phyloP scores from a whole-genome alignment of 2,797 vertebrate species.

The Cynopterus sphinx region DNA sequence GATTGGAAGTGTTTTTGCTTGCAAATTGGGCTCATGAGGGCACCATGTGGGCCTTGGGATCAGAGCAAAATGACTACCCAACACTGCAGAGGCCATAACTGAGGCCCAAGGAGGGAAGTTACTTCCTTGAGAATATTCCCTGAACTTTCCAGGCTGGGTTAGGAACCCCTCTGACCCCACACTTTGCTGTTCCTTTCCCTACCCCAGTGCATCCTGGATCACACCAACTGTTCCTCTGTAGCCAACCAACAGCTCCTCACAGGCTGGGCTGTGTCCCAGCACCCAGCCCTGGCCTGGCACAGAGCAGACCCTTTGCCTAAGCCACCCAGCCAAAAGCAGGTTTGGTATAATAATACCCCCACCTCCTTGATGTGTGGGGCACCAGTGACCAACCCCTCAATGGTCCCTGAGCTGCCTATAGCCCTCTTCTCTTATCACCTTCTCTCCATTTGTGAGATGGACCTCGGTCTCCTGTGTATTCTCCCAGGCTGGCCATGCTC shows the following conservation, averaged over 20 bases:
- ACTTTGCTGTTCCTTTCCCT: not conserved
- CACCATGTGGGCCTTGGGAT: not conserved
- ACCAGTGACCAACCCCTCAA: not conserved
- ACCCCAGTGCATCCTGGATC: not conserved
- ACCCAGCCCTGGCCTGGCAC: not conserved
- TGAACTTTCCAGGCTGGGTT: not conserved
- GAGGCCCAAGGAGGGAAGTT: not conserved
- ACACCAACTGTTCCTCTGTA: not conserved
- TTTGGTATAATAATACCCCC: not conserved
- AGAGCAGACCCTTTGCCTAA: not conserved
- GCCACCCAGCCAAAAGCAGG: not conserved
- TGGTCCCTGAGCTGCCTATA: not conserved
- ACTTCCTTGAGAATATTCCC: not conserved
- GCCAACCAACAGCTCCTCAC: not conserved
- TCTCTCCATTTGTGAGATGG: not conserved
- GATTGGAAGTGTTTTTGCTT: not conserved
- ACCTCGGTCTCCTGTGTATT: not conserved
- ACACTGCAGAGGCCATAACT: not conserved
- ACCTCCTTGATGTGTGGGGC: not conserved
- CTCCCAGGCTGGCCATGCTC: not conserved
- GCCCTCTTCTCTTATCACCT: not conserved
- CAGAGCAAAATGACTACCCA: not conserved
- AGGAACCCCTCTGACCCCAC: not conserved
- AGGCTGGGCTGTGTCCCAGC: not conserved
- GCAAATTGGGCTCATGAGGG: not conserved